A percentile compares a stretch with the other conserved stretches of the same genome.
phyloP scores from a whole-genome alignment of 2,113 vertebrate genomes.

The Dryoscopus gambensis region DNA sequence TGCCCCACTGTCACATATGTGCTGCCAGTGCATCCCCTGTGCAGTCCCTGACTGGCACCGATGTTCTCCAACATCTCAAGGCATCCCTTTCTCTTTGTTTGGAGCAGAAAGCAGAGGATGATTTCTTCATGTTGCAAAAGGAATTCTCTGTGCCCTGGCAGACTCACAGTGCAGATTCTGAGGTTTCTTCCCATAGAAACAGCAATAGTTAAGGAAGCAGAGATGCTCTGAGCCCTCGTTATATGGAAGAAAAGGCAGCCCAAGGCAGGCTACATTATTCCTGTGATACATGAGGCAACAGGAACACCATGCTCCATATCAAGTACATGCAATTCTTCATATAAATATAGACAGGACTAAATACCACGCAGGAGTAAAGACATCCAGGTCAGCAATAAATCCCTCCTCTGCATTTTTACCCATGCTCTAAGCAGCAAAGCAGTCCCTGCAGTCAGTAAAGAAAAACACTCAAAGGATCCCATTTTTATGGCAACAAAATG shows the following conservation, averaged over 20 bases:
- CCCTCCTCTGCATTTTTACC: neutral
- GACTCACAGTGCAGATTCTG: neutral
- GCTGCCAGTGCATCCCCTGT: neutral
- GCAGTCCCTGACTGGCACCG: neutral
- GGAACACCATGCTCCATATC: neutral
- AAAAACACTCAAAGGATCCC: neutral
- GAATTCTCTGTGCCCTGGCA: rapidly evolving
- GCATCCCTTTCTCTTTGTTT: neutral
- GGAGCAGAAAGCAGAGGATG: neutral
- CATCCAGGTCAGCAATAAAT: neutral
- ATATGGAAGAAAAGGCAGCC: neutral
- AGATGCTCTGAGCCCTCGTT: neutral
- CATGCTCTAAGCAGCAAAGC: neutral
- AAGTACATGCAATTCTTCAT: neutral
- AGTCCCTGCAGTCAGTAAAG: neutral
- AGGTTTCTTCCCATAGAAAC: neutral
- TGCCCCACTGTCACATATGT: neutral
- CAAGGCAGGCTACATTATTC: neutral
- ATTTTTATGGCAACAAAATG: neutral
- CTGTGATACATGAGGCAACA: neutral
- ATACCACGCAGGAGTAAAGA: neutral
- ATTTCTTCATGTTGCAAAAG: neutral
- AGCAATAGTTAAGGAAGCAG: neutral
- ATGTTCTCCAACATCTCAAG: rapidly evolving
- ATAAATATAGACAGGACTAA: neutral